These are phyloP conservation scores for Ophthalmotilapia sp. DNA, from an alignment of 2,113 vertebrate genomes.

Conservation along the genomic window DNA sequence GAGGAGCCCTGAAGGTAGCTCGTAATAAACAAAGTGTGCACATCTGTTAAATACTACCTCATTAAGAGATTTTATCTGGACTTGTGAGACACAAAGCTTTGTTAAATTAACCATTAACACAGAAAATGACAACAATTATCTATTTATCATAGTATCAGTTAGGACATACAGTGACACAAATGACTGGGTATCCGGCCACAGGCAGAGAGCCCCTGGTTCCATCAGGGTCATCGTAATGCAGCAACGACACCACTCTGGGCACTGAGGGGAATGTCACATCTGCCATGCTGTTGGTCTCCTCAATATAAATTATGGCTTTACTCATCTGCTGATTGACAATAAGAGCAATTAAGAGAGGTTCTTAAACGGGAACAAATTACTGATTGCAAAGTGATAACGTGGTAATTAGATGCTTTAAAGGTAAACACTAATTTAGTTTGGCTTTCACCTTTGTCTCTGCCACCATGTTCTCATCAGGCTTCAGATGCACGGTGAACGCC, in stretches of 20 bases:
- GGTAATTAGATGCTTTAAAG: neutral
- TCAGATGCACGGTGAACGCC: conserved; percentile 91
- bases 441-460: conserved; percentile 85
- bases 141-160: neutral
- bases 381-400: neutral
- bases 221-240: conserved; percentile 82
- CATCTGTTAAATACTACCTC: neutral
- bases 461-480: conserved; percentile 92
- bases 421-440: neutral
- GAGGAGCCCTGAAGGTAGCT: neutral
- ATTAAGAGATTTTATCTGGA: neutral
- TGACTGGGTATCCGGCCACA: conserved; percentile 84
- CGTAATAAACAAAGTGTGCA: neutral
- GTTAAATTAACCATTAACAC: neutral
- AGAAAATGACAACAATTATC: neutral
- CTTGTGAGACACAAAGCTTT: neutral
- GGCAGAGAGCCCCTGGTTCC: conserved; percentile 63
- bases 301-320: conserved; percentile 92
- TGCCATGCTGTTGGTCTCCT: conserved; percentile 89
- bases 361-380: neutral
- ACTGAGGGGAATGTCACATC: conserved; percentile 92
- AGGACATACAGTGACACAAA: conserved; percentile 88
- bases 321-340: conserved; percentile 67
- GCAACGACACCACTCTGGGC: conserved; percentile 83
- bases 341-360: neutral